phyloP scores from a whole-genome alignment of 2,888 invertebrate genomes.

The Ophonus ardosiacus region DNA sequence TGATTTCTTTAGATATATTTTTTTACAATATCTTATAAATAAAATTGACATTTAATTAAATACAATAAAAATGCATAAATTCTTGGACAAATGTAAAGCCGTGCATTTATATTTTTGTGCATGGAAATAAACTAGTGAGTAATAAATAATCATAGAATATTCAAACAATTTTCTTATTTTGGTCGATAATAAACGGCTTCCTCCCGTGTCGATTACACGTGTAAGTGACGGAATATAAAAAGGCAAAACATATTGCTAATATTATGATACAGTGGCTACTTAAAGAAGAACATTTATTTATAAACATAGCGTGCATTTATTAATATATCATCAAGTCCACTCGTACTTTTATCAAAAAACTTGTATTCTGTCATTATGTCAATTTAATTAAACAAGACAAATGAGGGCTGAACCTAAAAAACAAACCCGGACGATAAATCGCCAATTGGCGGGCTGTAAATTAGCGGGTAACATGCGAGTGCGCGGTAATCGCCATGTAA shows the following conservation, averaged over 20 bases:
- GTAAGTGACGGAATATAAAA: constrained; percentile 38
- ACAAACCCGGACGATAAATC: constrained; percentile 52
- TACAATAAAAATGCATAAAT: too few relatives aligned
- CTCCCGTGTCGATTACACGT: constrained; percentile 38
- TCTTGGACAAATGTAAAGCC: too few relatives aligned
- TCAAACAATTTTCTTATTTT: constrained; percentile 19
- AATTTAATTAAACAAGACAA: constrained; percentile 64
- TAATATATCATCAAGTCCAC: constrained; percentile 57
- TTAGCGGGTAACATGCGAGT: constrained; percentile 60
- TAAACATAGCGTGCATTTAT: constrained; percentile 61
- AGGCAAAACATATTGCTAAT: constrained; percentile 39
- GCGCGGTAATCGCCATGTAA: constrained; percentile 54
- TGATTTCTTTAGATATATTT: too few relatives aligned
- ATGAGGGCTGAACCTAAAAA: constrained; percentile 49
- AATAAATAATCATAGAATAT: constrained; percentile 19
- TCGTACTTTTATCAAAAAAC: constrained; percentile 49
- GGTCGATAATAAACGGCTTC: constrained; percentile 29
- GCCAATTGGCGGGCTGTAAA: constrained; percentile 58
- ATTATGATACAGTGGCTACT: constrained; percentile 50
- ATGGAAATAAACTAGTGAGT: too few relatives aligned
- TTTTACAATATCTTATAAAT: too few relatives aligned
- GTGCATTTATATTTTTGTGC: too few relatives aligned
- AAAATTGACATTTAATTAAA: too few relatives aligned
- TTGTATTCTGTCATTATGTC: constrained; percentile 61
- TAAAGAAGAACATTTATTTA: constrained; percentile 58